Evolutionary conservation across 1,140 invertebrate genomes (phyloP), one percentile per base, ranked within the genome.

Genomic region (Trichomalopsis sarcophagae): DNA sequence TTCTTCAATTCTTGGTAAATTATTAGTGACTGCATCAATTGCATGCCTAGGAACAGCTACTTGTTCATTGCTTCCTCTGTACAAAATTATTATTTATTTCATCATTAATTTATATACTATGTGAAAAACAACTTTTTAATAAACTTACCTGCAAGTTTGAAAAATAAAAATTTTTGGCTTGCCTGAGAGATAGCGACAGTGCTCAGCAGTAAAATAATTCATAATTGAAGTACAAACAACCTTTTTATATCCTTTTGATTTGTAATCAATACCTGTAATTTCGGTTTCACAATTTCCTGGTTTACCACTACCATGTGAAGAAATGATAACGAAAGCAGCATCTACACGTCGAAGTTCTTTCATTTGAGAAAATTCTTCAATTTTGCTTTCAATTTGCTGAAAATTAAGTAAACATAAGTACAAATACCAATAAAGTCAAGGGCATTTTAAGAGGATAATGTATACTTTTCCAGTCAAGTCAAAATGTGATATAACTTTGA

Each of bases 81-180:
- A 62, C 2, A 62, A 79, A 84, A 79, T 84, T 33, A 36, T 23
- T 17, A 73, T 62, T 10, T 74, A 79, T 47, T 76, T 76, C 62
- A n/a, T 71, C 11, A 69, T 69, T 44, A 50, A 50, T 44, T 21
- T 44, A 76, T 50, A n/a, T 75, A 36, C 3, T 6, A 36, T 36
- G 33, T 75, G 27, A 44, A 40, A n/a, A 75, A 50, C 9, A 17
- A 74, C 69, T 36, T 17, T 33, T 36, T 40, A n/a, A 33, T 30
- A 21, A 62, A 47, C 11, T 71, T 89, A 95, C 94, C 96, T 94
- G 91, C 96, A 97, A 68, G 95, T 94, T 91, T 97, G 96, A 89
- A 97, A 96, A 47, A 97, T 95, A 87, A 97, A 96, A 84, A 97
- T 80, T 81, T 86, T 86, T 69, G 97, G 97, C 88, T 97, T 96